Evolutionary conservation across 2,888 invertebrate species (phyloP), one percentile per base, ranked within the genome.

Genomic region (Eulithis prunata): DNA sequence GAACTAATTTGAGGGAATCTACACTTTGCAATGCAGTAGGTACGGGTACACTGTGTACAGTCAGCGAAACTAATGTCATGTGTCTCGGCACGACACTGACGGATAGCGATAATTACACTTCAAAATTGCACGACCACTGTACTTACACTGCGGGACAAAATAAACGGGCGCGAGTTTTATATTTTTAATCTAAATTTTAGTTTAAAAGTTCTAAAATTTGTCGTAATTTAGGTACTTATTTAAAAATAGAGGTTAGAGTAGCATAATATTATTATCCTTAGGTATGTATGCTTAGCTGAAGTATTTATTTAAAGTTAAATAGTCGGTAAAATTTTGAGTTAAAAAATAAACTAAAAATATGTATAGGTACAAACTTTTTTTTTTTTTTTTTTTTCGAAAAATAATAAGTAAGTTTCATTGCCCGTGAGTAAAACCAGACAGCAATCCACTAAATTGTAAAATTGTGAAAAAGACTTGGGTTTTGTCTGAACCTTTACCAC

Each of bases 91-190:
- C 68, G 88, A 88, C 89, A 86, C 77, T 84, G 89, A 89, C 78
- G 78, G 70, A 89, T 82, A 72, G 80, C 68, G 81, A 84, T 88
- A 88, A 89, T 90, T 89, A 89, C 82, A 85, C 80, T 86, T 88
- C 87, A 89, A 90, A 89, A 90, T 90, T 85, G 87, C 86, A 69
- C 76, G 78, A 78, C 78, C 75, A 78, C 74, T 79, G 79, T 78
- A 73, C 75, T 51, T 77, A 65, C 81, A 88, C 71, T 81, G 61
- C 63, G 6, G 78, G 78, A 64, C 84, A 82, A 13, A 41, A 7
- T 21, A 1, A 62, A 57, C n/a, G 2, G 21, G 47, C 13, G 13
- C 51, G 14, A 3, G 32, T 32, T 32, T 32, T 5, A 32, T 5
- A 32, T 32, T 32, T 21, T 21, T 21, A 21, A 1, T 1, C 21